Evolutionary conservation across 2,888 invertebrate genomes (phyloP).

Genomic region (Pseudococcus jackbeardsleyi): DNA sequence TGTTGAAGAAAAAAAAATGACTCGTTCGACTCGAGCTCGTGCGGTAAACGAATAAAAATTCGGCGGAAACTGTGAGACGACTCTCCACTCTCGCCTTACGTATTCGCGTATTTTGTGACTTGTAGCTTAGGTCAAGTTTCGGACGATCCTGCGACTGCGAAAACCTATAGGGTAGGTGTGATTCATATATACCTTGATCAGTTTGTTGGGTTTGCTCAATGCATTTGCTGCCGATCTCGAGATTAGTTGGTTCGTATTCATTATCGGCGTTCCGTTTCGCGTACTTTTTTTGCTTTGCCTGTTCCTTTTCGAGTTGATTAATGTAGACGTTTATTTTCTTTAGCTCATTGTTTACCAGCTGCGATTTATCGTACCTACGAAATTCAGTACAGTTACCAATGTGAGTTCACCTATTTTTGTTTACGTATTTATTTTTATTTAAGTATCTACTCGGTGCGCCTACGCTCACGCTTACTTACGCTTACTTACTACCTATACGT

Average conservation of each 20-base stretch:
- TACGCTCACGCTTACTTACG: too few species aligned
- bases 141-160: slow-evolving; percentile 35
- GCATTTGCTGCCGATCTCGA: slow-evolving; percentile 46
- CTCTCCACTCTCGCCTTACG: neutral
- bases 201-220: slow-evolving; percentile 29
- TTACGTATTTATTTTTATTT: neutral
- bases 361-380: neutral
- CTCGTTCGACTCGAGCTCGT: neutral
- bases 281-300: neutral
- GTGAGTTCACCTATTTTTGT: neutral
- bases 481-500: too few species aligned
- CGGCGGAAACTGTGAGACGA: neutral
- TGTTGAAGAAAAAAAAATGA: neutral
- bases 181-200: slow-evolving; percentile 55
- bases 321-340: neutral
- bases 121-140: slow-evolving; percentile 55
- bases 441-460: too few species aligned
- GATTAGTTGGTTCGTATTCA: slow-evolving; percentile 36
- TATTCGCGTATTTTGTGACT: neutral
- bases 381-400: neutral
- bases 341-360: neutral
- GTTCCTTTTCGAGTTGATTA: neutral
- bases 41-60: neutral
- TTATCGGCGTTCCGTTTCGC: neutral
- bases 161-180: slow-evolving; percentile 23